Percentiles rank a stretch among this genome's conserved stretches.
These are phyloP conservation scores for Pseudorasbora parva DNA, from an alignment of 2,113 vertebrate genomes.

Conservation along the genomic window DNA sequence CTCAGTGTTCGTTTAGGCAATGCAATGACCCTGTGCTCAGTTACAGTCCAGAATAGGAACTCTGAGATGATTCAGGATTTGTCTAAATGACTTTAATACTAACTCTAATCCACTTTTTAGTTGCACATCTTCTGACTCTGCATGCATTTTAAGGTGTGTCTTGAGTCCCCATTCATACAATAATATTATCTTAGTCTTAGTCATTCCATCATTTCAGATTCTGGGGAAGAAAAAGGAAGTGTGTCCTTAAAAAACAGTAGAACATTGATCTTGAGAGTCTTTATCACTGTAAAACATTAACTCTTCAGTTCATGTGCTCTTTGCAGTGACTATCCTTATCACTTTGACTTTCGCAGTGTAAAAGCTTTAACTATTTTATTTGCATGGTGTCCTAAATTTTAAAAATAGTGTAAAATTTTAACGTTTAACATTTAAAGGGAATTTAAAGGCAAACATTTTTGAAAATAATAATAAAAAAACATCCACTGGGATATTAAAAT, in stretches of 20 bases:
- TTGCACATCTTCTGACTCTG: not conserved
- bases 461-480: too few relatives aligned
- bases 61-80: not conserved
- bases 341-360: not conserved
- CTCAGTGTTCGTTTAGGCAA: not conserved
- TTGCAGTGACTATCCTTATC: not conserved
- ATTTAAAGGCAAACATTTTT: too few relatives aligned
- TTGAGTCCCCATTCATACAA: not conserved
- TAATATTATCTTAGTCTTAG: not conserved
- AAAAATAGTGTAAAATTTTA: too few relatives aligned
- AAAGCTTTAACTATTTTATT: too few relatives aligned
- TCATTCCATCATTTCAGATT: not conserved
- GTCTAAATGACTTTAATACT: not conserved
- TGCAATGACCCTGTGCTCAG: not conserved
- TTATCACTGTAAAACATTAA: not conserved
- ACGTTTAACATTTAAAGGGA: too few relatives aligned
- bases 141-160: not conserved
- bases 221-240: not conserved
- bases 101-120: not conserved
- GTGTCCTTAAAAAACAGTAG: not conserved
- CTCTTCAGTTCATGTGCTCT: not conserved
- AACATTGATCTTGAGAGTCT: not conserved
- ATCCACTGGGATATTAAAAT: too few relatives aligned
- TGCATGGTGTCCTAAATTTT: too few relatives aligned
- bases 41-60: not conserved